Evolutionary conservation across 2,888 invertebrate genomes (phyloP).

Genomic region (Buathra laborator): DNA sequence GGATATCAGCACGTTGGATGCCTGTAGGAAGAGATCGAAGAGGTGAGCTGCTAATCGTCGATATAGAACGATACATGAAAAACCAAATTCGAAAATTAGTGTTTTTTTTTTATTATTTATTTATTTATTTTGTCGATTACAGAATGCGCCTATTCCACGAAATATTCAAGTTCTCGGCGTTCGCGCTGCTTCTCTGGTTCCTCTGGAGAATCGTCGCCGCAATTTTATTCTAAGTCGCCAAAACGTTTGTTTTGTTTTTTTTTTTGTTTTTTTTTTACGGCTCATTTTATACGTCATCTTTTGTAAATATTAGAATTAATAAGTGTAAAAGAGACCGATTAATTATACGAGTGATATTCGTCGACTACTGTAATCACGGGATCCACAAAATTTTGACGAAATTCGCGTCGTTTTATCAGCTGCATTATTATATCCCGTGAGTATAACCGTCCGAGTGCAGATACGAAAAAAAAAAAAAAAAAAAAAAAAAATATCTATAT

Average conservation of each 20-base stretch:
- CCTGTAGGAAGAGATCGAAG: constrained; percentile 87
- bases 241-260: background rate
- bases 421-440: background rate
- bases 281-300: background rate
- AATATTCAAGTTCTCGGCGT: constrained; percentile 83
- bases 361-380: no score
- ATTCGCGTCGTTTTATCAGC: background rate
- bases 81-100: background rate
- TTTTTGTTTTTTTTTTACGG: background rate
- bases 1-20: constrained; percentile 88
- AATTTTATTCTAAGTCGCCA: constrained; percentile 73
- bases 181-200: constrained; percentile 83
- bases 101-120: constrained; percentile 17
- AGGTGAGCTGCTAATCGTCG: constrained; percentile 86
- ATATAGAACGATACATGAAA: background rate
- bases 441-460: no score
- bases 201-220: constrained; percentile 84
- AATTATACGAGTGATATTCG: background rate
- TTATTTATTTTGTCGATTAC: constrained; percentile 80
- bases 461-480: no score
- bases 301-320: constrained; percentile 33
- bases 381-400: background rate
- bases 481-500: no score
- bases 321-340: constrained; percentile 14
- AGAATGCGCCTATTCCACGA: constrained; percentile 87